These are phyloP conservation scores for Eulemur rufifrons DNA, from an alignment of 2,113 vertebrate genomes.

Conservation along the genomic window DNA sequence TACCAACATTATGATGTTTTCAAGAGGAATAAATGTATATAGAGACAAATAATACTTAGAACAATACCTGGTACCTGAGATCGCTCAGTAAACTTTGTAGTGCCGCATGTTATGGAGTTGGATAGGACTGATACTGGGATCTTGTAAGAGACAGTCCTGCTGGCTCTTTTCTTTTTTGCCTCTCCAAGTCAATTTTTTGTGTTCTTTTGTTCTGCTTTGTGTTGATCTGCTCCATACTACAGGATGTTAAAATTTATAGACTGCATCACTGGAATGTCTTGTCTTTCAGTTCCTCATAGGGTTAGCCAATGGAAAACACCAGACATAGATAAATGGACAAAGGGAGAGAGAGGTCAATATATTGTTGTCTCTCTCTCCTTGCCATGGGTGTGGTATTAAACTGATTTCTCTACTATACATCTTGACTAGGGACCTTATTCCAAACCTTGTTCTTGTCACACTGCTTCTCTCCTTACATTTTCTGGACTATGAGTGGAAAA, in stretches of 20 bases:
- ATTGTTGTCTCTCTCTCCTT: background rate
- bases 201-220: background rate
- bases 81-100: background rate
- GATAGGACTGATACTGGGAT: background rate
- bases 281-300: background rate
- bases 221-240: background rate
- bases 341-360: background rate
- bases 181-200: background rate
- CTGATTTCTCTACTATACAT: background rate
- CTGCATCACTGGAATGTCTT: no score
- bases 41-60: background rate
- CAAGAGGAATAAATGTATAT: background rate
- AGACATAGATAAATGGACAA: background rate
- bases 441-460: background rate
- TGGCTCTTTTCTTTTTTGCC: background rate
- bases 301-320: background rate
- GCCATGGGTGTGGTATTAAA: background rate
- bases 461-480: background rate
- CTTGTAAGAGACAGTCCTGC: background rate
- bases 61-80: background rate
- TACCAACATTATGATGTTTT: background rate
- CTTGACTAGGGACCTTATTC: background rate
- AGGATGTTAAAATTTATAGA: background rate
- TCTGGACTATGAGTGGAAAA: fast-evolving
- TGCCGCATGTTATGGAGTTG: background rate